phyloP scores from a whole-genome alignment of 2,888 invertebrate species.

The Synanthedon myopaeformis region DNA sequence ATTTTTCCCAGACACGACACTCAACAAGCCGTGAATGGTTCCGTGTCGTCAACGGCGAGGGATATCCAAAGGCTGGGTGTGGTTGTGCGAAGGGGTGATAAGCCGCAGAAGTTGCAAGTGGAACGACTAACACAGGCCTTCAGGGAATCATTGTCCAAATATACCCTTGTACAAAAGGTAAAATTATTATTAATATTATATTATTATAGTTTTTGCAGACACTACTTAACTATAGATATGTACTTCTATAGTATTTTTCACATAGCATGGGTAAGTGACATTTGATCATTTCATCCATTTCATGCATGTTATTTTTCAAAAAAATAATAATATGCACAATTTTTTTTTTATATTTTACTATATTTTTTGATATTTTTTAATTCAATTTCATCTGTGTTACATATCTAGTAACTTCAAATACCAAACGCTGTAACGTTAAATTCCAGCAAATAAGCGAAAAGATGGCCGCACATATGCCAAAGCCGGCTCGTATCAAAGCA shows the following conservation, averaged over 20 bases:
- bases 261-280: too few relatives aligned
- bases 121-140: slow-evolving; percentile 88
- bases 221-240: too few relatives aligned
- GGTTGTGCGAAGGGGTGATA: slow-evolving; percentile 78
- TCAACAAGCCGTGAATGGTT: slow-evolving; percentile 80
- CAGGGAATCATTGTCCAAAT: slow-evolving; percentile 81
- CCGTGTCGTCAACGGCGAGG: slow-evolving; percentile 78
- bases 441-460: slow-evolving; percentile 73
- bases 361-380: too few relatives aligned
- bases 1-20: slow-evolving; percentile 72
- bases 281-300: too few relatives aligned
- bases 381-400: too few relatives aligned
- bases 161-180: slow-evolving; percentile 85
- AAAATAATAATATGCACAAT: too few relatives aligned
- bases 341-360: too few relatives aligned
- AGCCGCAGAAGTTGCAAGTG: slow-evolving; percentile 84
- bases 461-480: slow-evolving; percentile 74
- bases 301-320: too few relatives aligned
- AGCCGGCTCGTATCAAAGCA: slow-evolving; percentile 32
- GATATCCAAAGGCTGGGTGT: slow-evolving; percentile 79
- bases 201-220: not conserved
- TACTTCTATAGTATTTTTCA: too few relatives aligned
- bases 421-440: not conserved
- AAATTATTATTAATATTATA: not conserved
- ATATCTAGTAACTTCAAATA: too few relatives aligned